phyloP scores from a whole-genome alignment of 2,797 vertebrate genomes.

The Neopelma chrysocephalum region DNA sequence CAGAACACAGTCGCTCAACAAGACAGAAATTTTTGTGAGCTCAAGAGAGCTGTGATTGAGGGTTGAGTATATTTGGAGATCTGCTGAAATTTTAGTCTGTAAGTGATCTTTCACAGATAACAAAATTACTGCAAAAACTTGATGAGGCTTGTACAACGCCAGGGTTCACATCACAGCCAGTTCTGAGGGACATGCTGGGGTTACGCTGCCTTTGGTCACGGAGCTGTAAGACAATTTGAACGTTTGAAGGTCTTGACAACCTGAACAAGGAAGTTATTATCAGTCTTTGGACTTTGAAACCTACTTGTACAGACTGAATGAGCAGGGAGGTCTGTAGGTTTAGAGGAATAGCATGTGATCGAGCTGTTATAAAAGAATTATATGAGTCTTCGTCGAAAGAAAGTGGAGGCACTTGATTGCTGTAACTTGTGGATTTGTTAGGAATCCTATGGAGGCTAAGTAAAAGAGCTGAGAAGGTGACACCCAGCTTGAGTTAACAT shows the following conservation, averaged over 20 bases:
- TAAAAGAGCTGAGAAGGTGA: background rate
- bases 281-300: background rate
- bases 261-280: background rate
- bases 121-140: background rate
- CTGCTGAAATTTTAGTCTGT: background rate
- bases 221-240: background rate
- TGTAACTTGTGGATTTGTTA: background rate
- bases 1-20: slow-evolving; percentile 46
- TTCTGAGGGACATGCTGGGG: background rate
- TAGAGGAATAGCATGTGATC: background rate
- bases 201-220: background rate
- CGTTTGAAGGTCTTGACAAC: background rate
- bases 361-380: background rate
- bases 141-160: background rate
- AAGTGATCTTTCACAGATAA: background rate
- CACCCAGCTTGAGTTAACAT: background rate
- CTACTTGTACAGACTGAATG: background rate
- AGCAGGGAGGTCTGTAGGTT: background rate
- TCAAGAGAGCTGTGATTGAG: background rate
- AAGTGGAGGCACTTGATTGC: background rate
- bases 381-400: background rate
- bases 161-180: background rate
- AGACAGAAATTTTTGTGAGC: slow-evolving; percentile 19
- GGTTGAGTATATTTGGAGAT: slow-evolving; percentile 46
- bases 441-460: background rate